A percentile compares a stretch with the other conserved stretches of the same genome.
Conservation (phyloP, 2,797 vertebrate species). For the Sebastolobus alascanus region DNA sequence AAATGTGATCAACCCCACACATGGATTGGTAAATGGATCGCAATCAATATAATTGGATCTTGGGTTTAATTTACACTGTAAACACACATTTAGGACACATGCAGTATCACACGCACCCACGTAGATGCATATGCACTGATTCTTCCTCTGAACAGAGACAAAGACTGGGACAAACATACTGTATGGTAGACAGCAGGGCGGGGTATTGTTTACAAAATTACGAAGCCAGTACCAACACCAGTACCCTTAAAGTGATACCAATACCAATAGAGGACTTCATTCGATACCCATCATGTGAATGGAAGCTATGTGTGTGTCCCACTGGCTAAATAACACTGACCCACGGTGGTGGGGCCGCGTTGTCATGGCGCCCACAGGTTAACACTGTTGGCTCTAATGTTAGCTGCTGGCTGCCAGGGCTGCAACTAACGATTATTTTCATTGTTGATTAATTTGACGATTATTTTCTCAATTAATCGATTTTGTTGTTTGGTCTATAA, state of each 20-base stretch:
- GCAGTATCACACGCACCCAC: background rate
- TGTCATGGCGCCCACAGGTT: background rate
- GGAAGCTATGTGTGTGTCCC: no score
- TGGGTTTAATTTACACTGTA: conserved; percentile 17
- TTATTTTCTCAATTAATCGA: no score
- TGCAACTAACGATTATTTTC: no score
- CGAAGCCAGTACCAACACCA: background rate
- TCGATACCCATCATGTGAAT: background rate
- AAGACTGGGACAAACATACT: background rate
- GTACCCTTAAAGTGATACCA: background rate
- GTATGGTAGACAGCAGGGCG: no score
- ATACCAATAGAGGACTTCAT: background rate
- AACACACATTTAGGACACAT: background rate
- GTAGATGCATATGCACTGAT: background rate
- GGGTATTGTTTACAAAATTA: no score
- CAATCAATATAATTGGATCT: conserved; percentile 29
- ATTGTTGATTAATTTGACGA: no score
- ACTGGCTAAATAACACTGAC: background rate
- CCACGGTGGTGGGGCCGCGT: background rate
- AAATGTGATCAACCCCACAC: conserved; percentile 8
- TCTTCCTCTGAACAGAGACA: background rate
- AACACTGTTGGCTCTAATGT: background rate
- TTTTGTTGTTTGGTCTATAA: no score
- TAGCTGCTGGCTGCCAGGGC: no score
- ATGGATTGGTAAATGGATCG: conserved; percentile 7